Base-by-base conservation (phyloP, 2,113 vertebrate species). In the Rattus rattus region DNA sequence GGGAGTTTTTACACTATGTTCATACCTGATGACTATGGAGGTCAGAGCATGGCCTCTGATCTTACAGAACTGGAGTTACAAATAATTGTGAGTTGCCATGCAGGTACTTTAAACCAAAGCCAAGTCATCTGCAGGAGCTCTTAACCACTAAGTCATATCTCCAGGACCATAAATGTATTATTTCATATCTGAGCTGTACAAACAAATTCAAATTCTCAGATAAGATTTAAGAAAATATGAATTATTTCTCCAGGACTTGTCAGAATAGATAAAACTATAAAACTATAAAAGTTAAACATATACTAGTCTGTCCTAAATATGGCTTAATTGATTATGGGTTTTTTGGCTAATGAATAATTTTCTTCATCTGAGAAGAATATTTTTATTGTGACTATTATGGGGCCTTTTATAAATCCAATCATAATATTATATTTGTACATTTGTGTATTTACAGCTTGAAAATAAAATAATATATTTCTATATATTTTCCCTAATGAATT, bases 171-270 rank as follows among this genome's bases (percentile, higher is more conserved):
- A 56, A 52, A n/a, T 56, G 19, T 20, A 20, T 81, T 56, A n/a
- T n/a, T 56, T 81, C 20, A 56, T 22, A 81, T 70, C 20, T 90
- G 86, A 94, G 67, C 93, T 63, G 84, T 30, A 77, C 6, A 93
- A 81, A 76, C 10, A 59, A 93, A 91, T 89, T 93, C 3, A 8
- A 70, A 86, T 92, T 56, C 30, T 75, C 76, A 56, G 30, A 4
- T 89, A 12, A 12, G 14, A 93, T 70, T 93, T n/a, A 93, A 39
- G 79, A 73, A 76, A 63, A 85, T 94, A 19, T 80, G 76, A 93
- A 91, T 85, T 94, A 92, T 73, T 94, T 96, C n/a, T 83, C 80
- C 63, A 47, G 22, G 26, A 76, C 7, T 52, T 96, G n/a, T 70
- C 49, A 87, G 28, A 81, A 80, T 92, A 28, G 90, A 43, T 43